Conservation (phyloP, 2,113 vertebrate species). For the Eulemur macaco region DNA sequence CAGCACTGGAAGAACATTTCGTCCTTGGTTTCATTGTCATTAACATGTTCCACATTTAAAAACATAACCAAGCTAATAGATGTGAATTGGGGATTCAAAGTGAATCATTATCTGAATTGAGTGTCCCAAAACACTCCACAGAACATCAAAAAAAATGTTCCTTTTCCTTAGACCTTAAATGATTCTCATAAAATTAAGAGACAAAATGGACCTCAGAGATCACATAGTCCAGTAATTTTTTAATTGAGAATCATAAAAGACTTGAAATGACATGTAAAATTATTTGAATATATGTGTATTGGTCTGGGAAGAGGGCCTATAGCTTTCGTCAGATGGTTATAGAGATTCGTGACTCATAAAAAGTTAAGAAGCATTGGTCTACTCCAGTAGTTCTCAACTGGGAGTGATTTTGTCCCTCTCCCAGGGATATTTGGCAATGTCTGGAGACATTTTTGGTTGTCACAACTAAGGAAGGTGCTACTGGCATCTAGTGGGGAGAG, state of each 20-base stretch:
- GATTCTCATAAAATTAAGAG: constrained; percentile 46
- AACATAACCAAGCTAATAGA: constrained; percentile 53
- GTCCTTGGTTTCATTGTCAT: constrained; percentile 54
- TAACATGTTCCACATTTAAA: constrained; percentile 63
- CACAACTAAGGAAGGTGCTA: not conserved
- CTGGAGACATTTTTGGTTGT: not conserved
- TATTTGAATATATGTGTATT: not conserved
- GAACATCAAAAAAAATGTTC: constrained; percentile 5
- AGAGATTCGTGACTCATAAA: not conserved
- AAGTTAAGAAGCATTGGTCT: not conserved
- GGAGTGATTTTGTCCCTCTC: not conserved
- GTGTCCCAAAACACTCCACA: not conserved
- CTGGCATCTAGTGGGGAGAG: not conserved
- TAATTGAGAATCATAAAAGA: constrained; percentile 32
- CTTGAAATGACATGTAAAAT: constrained; percentile 23
- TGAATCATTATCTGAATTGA: constrained; percentile 56
- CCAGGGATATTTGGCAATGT: not conserved
- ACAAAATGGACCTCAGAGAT: constrained; percentile 31
- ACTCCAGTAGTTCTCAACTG: not conserved
- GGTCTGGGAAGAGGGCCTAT: not conserved
- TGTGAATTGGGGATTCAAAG: constrained; percentile 56
- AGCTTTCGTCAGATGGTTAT: not conserved
- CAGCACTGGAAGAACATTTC: constrained; percentile 46
- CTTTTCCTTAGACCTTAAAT: constrained; percentile 50
- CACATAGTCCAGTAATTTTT: not conserved